Percentiles rank a stretch among this genome's conserved stretches.
Conservation (phyloP, 2,113 vertebrate genomes). For the Neogobius melanostomus region DNA sequence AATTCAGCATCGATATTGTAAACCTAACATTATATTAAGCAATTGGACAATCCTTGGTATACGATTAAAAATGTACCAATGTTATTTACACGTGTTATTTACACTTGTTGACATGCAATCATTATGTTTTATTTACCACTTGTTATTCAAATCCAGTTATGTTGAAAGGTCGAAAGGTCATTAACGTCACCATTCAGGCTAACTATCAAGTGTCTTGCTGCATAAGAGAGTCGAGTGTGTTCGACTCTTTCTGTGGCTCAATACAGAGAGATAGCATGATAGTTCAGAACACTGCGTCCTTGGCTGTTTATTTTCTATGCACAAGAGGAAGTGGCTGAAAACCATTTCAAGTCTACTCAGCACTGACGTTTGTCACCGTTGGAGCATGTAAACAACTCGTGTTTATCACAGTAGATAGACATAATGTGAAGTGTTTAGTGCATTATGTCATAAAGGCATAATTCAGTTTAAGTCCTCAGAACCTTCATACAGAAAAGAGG, state of each 20-base stretch:
- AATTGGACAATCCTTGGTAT: no score
- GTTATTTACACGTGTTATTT: no score
- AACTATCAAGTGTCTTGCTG: slow-evolving; percentile 19
- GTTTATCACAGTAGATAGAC: slow-evolving; percentile 24
- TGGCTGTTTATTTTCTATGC: slow-evolving; percentile 35
- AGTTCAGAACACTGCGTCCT: slow-evolving; percentile 72
- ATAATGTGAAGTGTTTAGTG: not conserved
- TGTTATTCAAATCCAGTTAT: not conserved
- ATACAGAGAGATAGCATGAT: slow-evolving; percentile 62
- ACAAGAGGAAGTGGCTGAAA: slow-evolving; percentile 67
- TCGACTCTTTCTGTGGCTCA: slow-evolving; percentile 35
- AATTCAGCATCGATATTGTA: no score
- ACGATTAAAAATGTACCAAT: no score
- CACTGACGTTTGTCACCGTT: slow-evolving; percentile 29
- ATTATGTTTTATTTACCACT: slow-evolving; percentile 13
- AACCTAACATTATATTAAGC: no score
- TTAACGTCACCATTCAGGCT: slow-evolving; percentile 18
- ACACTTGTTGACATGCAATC: not conserved
- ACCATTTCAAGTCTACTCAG: slow-evolving; percentile 40
- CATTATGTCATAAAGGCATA: no score
- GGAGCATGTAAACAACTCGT: slow-evolving; percentile 19
- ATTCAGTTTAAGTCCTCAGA: no score
- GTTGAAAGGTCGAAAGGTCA: slow-evolving; percentile 8
- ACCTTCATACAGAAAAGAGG: no score
- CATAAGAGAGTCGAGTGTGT: slow-evolving; percentile 21